Percentiles rank a stretch among this genome's conserved stretches.
phyloP scores from a whole-genome alignment of 2,888 invertebrate genomes.

The Noctua janthina region DNA sequence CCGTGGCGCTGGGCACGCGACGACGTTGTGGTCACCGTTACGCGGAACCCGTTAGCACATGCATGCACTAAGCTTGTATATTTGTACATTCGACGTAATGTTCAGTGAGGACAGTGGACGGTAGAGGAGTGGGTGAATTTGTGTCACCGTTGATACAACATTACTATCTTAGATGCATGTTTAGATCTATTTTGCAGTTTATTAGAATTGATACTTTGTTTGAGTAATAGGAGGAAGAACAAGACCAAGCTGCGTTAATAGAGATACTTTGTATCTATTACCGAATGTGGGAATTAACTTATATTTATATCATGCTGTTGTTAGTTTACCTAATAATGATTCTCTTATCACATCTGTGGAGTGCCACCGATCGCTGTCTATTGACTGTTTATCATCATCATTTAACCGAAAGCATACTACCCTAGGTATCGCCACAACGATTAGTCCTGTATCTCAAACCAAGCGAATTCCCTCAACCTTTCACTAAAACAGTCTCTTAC shows the following conservation, averaged over 20 bases:
- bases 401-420: neutral
- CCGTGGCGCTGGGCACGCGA: constrained; percentile 51
- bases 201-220: neutral
- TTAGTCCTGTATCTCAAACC: neutral
- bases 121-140: neutral
- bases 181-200: neutral
- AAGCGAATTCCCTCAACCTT: neutral
- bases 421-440: neutral
- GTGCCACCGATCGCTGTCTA: neutral
- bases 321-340: too few relatives aligned
- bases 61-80: constrained; percentile 24
- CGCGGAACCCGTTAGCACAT: constrained; percentile 62
- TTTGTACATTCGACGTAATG: constrained; percentile 36
- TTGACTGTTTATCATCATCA: neutral
- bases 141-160: neutral
- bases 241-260: neutral
- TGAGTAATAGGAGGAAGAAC: neutral
- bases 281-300: neutral
- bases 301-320: neutral
- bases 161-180: neutral
- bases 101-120: neutral
- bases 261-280: neutral
- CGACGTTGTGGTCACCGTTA: constrained; percentile 63
- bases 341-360: neutral
- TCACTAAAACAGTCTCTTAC: neutral